Evolutionary conservation across 2,888 invertebrate genomes (phyloP), one percentile per base, ranked within the genome.

Genomic region (Automeris io): DNA sequence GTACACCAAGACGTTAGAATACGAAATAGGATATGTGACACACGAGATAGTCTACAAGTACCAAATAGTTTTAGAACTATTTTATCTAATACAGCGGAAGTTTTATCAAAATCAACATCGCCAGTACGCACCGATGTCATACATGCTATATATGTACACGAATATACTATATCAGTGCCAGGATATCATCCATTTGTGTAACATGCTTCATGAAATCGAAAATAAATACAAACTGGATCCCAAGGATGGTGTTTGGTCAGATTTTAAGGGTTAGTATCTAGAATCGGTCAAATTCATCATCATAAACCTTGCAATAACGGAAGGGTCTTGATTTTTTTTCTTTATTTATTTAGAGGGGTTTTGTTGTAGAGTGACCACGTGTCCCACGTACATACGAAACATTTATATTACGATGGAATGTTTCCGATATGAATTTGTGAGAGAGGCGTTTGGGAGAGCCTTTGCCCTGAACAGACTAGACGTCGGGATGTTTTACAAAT

Each of bases 151-250:
- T 24, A 45, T 71, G 3, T 73, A 73, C 18, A 47, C 55, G 0
- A 56, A 51, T 6, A 48, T 70, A 4, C 7, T 61, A 19, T 46
- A 60, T 11, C 49, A 61, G 24, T 49, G 54, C 7, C 55, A 47
- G 1, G 41, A 41, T 0, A 57, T 72, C 0, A 40, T 58, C 1
- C 68, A 74, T 21, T 29, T 66, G 2, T 66, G 67, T 26, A 61
- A 69, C 29, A 70, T 71, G 66, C 33, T 74, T 3, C 54, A 57
- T 8, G 71, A 71, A 21, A 0, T 71, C 0, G 57, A 66, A 22
- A 37, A n/a, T 1, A 71, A 54, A n/a, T 63, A 50, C 5, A 19
- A n/a, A 0, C 8, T 21, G 25, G 9, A 33, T 6, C 21, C 24
- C n/a, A n/a, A n/a, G n/a, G n/a, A n/a, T n/a, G 36, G 23, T 13